Base-by-base conservation (phyloP, 2,888 invertebrate genomes). In the Drosophila niveifrons region DNA sequence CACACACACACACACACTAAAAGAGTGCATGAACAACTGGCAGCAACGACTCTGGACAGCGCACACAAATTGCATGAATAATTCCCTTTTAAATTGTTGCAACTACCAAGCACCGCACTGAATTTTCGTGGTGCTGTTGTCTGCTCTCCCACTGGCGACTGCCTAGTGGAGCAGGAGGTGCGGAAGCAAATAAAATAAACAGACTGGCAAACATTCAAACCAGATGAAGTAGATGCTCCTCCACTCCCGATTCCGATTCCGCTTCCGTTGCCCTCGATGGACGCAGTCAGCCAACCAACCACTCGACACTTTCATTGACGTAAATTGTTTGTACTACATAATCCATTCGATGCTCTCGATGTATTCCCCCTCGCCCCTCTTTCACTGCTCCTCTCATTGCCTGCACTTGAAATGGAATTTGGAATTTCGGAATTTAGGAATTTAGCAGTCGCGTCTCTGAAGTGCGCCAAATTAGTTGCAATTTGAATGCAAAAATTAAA, bases 1-100 rank as follows among this genome's bases (percentile, higher is more conserved):
- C 18, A 6, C 6, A 23, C 23, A 23, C 23, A 23, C 23, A 23
- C 23, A 23, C 23, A 23, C 6, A 23, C 23, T 23, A 23, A 23
- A 6, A 23, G 23, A 23, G 23, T 6, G 23, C 23, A 23, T 23
- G 2, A 7, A 39, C 28, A 23, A 15, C 13, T 23, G 15, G 10
- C 2, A 11, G 3, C 9, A n/a, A 2, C n/a, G 34, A 61, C 61
- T 18, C 58, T 39, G n/a, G 23, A 23, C 36, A 9, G 13, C 47
- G 36, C 65, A 75, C 77, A 71, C 88, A 86, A 86, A 89, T 86
- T 89, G 86, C 89, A 88, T 88, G 88, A 87, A 89, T 87, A 89
- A 85, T 85, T 85, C 85, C 73, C 85, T 85, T 89, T 85, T 75
- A 89, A 89, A 89, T 89, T 89, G 88, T 79, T 66, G 82, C 79